Base-by-base conservation (phyloP, 2,113 vertebrate genomes). In the Actenoides lindsayi region DNA sequence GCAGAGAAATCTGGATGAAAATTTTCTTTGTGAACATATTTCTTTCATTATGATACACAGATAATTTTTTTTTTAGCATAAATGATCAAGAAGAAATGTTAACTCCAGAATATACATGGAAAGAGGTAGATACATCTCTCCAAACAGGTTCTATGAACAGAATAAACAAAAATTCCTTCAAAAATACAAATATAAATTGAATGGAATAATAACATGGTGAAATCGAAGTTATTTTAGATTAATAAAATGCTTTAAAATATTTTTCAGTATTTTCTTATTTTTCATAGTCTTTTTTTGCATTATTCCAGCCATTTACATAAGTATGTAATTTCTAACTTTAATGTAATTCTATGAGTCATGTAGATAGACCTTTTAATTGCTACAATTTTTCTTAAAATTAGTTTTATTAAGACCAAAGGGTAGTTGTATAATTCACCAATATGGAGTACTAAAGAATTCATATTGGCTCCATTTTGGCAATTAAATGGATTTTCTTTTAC, bases 401-500 rank as follows among this genome's bases (percentile, higher is more conserved):
- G 31, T 88, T 90, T 92, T 88, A 46, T 83, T 57, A 84, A 80
- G 54, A 90, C 11, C 46, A 90, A 96, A 88, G 9, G 1, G 6
- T 56, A 90, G 35, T 28, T 91, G 95, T 93, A 85, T 80, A 93
- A 90, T 75, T 81, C 37, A 74, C 14, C 3, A 4, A 57, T 81
- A 18, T 57, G 28, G 21, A 85, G 21, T 60, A 64, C 14, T 89
- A 89, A 96, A 69, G 70, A 83, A 87, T 76, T 79, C 24, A 68
- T 37, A 25, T 28, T 39, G 41, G 7, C 9, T 92, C 44, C 67
- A 71, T 95, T 96, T 95, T 94, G 51, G 13, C 30, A 89, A 62
- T 87, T 95, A 89, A 89, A 89, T 86, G n/a, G 33, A 80, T 89
- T 95, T 89, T 70, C 35, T 89, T 83, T 73, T 90, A 51, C 35